These are phyloP conservation scores for Hestina assimilis DNA, from an alignment of 1,140 invertebrate species.

Conservation along the genomic window DNA sequence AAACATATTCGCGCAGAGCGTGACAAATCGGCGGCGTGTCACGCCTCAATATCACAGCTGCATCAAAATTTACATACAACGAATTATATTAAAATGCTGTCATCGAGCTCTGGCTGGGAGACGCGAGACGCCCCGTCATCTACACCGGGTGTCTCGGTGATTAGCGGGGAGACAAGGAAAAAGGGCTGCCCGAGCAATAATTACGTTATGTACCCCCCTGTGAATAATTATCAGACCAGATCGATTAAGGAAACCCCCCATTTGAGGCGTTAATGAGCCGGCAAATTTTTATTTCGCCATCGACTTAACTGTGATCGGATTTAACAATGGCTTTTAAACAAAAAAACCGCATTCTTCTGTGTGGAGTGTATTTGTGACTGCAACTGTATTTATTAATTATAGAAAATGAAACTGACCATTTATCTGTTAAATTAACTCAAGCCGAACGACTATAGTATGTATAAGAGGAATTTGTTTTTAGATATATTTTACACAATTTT, in stretches of 20 bases:
- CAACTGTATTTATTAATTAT: no score
- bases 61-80: constrained; percentile 67
- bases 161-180: constrained; percentile 68
- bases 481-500: no score
- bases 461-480: no score
- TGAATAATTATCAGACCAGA: constrained; percentile 70
- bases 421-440: no score
- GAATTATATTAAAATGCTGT: constrained; percentile 76
- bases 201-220: constrained; percentile 68
- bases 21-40: constrained; percentile 46
- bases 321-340: background rate
- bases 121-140: constrained; percentile 49
- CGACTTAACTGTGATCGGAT: background rate
- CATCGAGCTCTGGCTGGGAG: constrained; percentile 53
- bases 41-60: constrained; percentile 50
- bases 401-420: no score
- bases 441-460: no score
- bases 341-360: background rate
- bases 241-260: constrained; percentile 66
- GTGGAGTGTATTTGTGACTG: no score
- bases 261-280: constrained; percentile 58
- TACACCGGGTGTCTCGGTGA: constrained; percentile 63
- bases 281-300: constrained; percentile 56
- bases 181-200: constrained; percentile 66
- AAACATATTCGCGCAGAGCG: constrained; percentile 13